Evolutionary conservation across 2,888 invertebrate genomes (phyloP), one percentile per base, ranked within the genome.

Genomic region (Trissolcus japonicus): DNA sequence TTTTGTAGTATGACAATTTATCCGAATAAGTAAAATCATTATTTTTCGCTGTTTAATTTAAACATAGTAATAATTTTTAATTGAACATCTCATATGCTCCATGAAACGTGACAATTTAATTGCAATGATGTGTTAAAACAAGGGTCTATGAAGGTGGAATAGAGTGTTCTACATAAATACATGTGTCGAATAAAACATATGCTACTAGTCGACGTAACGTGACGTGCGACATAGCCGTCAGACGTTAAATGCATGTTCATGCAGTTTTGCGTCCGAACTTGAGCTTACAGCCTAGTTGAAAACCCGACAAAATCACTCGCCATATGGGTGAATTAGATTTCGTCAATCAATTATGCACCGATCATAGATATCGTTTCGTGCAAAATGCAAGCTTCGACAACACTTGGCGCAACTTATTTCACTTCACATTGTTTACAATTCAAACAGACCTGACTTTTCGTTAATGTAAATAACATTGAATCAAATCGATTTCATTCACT

Each of bases 61-160:
- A 6, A 25, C 11, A 9, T 35, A 0, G 35, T 35, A 35, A 35
- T 35, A 7, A 35, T 35, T 35, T 35, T 35, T 7, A 35, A 35
- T 35, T 35, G 35, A 9, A 35, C 11, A 35, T 35, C 11, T 35
- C 35, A 9, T 7, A 1, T 35, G 35, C 35, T 35, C 11, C 35
- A 11, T 9, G 35, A 11, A 9, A 11, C 9, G 35, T 6, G 9
- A 35, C 35, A 35, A 35, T 11, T 46, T 86, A 85, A 86, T 84
- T 83, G 85, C 82, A 84, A 84, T 84, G 84, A 84, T 82, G 77
- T 59, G 67, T 56, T 66, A 68, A 65, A 72, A 65, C 55, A 50
- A 69, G 65, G 73, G 72, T 78, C 7, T 46, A 25, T 54, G 54
- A 9, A 19, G 19, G 19, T 35, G 11, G 11, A 35, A 35, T 11